phyloP scores from a whole-genome alignment of 2,113 vertebrate genomes.

The Scartelaos histophorus region DNA sequence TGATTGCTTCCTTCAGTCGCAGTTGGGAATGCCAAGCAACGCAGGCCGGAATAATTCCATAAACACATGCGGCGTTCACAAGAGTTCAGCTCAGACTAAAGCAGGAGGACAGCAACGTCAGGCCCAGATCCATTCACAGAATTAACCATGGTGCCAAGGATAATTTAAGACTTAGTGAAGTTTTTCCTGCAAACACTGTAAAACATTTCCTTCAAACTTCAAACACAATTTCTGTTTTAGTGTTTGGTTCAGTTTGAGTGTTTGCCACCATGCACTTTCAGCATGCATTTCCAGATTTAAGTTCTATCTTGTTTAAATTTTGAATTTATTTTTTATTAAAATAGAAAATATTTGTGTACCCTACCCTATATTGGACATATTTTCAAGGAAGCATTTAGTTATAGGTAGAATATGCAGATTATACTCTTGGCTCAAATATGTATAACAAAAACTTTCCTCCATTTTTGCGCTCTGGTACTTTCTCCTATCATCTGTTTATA shows the following conservation, averaged over 20 bases:
- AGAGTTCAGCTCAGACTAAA: background rate
- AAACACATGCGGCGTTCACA: constrained; percentile 7
- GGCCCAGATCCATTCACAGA: background rate
- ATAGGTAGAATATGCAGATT: background rate
- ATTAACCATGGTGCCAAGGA: background rate
- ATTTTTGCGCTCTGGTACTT: too few relatives aligned
- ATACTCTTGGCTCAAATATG: background rate
- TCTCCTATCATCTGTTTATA: too few relatives aligned
- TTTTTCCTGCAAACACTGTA: background rate
- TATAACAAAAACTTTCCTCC: too few relatives aligned
- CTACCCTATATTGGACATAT: background rate
- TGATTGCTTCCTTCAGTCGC: constrained; percentile 85
- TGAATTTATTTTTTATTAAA: background rate
- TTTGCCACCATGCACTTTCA: background rate
- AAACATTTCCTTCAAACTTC: constrained; percentile 1
- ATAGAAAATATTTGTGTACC: background rate
- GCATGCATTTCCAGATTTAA: background rate
- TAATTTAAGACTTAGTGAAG: background rate
- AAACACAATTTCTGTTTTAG: background rate
- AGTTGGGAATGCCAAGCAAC: constrained; percentile 74
- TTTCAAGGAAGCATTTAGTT: background rate
- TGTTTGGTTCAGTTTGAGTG: background rate
- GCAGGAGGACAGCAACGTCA: background rate
- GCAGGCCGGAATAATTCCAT: constrained; percentile 50
- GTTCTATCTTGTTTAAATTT: background rate